These are phyloP conservation scores for Diaprepes abbreviatus DNA, from an alignment of 2,888 invertebrate genomes.

Conservation along the genomic window DNA sequence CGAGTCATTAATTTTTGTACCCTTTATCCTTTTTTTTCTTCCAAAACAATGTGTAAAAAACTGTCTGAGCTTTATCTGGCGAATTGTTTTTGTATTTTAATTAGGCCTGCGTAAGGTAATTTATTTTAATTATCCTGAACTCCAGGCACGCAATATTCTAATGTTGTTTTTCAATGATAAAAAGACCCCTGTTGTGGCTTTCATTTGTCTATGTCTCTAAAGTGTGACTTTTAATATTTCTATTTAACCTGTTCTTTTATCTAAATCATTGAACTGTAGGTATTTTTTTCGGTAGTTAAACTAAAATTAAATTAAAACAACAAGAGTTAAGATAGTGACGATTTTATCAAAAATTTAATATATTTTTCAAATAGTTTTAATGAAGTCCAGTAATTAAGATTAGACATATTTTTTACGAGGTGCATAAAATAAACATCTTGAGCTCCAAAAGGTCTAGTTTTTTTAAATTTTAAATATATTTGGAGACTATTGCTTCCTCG, in stretches of 20 bases:
- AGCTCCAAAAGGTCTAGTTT: too few relatives aligned
- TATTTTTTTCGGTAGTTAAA: background rate
- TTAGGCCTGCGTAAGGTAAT: conserved; percentile 39
- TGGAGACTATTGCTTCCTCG: too few relatives aligned
- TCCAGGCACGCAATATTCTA: conserved; percentile 30
- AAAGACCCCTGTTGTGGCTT: conserved; percentile 23
- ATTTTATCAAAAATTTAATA: too few relatives aligned
- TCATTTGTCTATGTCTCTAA: conserved; percentile 31
- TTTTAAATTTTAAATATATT: too few relatives aligned
- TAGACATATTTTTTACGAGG: too few relatives aligned
- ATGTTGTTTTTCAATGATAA: conserved; percentile 39
- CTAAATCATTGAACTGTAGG: background rate
- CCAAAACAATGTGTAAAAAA: conserved; percentile 39
- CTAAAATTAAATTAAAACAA: too few relatives aligned
- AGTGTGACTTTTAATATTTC: conserved; percentile 28
- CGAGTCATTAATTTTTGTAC: conserved; percentile 26
- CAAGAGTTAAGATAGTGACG: too few relatives aligned
- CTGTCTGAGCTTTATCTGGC: conserved; percentile 40
- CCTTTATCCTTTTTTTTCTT: conserved; percentile 25
- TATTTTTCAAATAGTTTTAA: too few relatives aligned
- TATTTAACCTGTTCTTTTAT: conserved; percentile 18
- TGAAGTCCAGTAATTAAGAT: too few relatives aligned
- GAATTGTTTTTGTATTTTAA: conserved; percentile 49
- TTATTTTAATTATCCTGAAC: conserved; percentile 38
- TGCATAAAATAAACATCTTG: too few relatives aligned